Evolutionary conservation across 2,888 invertebrate genomes (phyloP), one percentile per base, ranked within the genome.

Genomic region (Pachycephus smyrnensis): DNA sequence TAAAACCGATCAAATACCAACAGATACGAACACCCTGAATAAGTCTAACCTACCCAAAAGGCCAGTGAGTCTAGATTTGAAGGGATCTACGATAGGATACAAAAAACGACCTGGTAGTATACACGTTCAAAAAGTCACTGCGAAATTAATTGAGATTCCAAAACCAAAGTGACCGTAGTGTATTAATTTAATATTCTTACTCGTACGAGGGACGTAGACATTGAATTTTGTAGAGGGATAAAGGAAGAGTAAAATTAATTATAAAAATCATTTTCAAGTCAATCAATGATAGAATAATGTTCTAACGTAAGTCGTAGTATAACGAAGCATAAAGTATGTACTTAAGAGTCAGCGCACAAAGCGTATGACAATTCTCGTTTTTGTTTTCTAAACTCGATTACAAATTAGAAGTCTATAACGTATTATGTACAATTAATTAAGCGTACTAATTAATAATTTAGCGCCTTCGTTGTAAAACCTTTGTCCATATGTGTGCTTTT

Each of bases 31-130:
- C 55, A 23, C 23, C 23, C 9, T 9, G 55, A 55, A 55, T 23
- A 23, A 55, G 55, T 80, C 81, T 15, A 33, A 31, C 32, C 3
- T 78, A 12, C 79, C 81, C 32, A 75, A 80, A 37, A 86, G 89
- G 80, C 89, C 89, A 68, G 83, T 86, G 78, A 90, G 89, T 82
- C 84, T 90, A 73, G 86, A 89, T 81, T 81, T 89, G 4, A 84
- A 81, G 68, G 83, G 79, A 75, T 83, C 86, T 35, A 81, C 85
- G 9, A 82, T 82, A 73, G 83, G 84, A 73, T 79, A 85, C 30
- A 87, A 84, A 80, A 87, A 79, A 71, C 77, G 82, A 73, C 86
- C 88, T 36, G 84, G 83, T 68, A 87, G 86, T 79, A 80, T 88
- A 78, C 82, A 85, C 77, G 76, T 86, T 77, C 88, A 89, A 77